Percentiles rank a stretch among this genome's conserved stretches.
Conservation (phyloP, 2,797 vertebrate genomes). For the Pempheris klunzingeri region DNA sequence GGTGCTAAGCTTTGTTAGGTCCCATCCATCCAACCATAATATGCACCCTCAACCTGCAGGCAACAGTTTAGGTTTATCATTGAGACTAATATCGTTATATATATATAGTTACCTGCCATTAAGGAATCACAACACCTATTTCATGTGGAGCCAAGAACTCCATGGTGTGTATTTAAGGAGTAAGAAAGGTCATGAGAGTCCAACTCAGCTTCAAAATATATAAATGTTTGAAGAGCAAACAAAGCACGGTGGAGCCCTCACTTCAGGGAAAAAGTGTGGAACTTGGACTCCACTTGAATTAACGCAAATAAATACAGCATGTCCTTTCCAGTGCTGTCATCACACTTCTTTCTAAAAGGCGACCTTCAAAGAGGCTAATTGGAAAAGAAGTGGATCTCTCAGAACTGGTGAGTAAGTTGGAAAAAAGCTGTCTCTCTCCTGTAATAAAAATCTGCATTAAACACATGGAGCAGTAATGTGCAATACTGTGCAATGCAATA, state of each 20-base stretch:
- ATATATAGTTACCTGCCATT: conserved; percentile 23
- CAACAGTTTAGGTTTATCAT: conserved; percentile 36
- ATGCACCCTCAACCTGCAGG: conserved; percentile 10
- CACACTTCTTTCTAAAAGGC: neutral
- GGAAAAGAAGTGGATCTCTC: conserved; percentile 9
- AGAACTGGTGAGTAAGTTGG: neutral
- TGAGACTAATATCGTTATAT: conserved; percentile 35
- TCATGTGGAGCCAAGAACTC: conserved; percentile 5
- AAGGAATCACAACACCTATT: conserved; percentile 24
- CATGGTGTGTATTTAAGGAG: conserved; percentile 37
- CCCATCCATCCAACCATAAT: conserved; percentile 26
- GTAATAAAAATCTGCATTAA: neutral
- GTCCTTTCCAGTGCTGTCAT: neutral
- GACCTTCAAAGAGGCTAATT: neutral
- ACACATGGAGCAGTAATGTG: neutral
- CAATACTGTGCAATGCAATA: neutral
- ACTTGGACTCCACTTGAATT: conserved; percentile 20
- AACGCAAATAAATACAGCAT: conserved; percentile 27
- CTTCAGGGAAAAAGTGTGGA: neutral
- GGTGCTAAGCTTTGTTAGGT: conserved; percentile 35
- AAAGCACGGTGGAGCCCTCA: conserved; percentile 4
- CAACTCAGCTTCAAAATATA: conserved; percentile 17
- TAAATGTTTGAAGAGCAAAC: conserved; percentile 53
- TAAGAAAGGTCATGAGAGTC: conserved; percentile 32
- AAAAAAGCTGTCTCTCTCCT: neutral